phyloP scores from a whole-genome alignment of 1,140 invertebrate species.

The Batillaria attramentaria region DNA sequence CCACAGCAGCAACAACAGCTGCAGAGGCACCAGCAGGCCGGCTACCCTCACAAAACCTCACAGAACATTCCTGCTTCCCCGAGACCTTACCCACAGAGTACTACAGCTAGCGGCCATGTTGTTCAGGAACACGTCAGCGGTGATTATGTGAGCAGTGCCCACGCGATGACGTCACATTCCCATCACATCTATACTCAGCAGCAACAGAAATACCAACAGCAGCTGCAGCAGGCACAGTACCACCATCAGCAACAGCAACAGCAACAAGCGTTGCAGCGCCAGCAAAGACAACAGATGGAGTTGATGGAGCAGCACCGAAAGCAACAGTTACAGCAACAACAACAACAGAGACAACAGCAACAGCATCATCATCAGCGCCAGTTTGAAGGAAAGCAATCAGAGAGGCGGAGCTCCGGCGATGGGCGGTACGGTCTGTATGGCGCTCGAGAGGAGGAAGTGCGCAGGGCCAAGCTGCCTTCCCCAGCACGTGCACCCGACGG shows the following conservation, averaged over 20 bases:
- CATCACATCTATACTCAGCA: conserved; percentile 9
- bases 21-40: conserved; percentile 17
- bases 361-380: neutral
- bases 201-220: neutral
- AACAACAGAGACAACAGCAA: neutral
- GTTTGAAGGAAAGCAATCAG: no score
- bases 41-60: conserved; percentile 22
- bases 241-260: neutral
- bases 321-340: neutral
- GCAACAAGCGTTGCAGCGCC: neutral
- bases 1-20: conserved; percentile 17
- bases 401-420: no score
- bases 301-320: neutral
- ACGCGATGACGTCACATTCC: conserved; percentile 8
- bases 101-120: neutral
- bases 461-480: neutral
- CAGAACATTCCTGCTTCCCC: neutral
- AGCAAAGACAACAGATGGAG: conserved; percentile 6
- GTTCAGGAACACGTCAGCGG: neutral
- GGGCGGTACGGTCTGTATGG: no score
- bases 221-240: conserved; percentile 1
- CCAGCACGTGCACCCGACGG: neutral
- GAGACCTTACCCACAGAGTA: neutral
- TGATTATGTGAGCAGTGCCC: no score
- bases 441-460: neutral